Evolutionary conservation across 2,888 invertebrate species (phyloP).

Genomic region (Macrophya annulata): DNA sequence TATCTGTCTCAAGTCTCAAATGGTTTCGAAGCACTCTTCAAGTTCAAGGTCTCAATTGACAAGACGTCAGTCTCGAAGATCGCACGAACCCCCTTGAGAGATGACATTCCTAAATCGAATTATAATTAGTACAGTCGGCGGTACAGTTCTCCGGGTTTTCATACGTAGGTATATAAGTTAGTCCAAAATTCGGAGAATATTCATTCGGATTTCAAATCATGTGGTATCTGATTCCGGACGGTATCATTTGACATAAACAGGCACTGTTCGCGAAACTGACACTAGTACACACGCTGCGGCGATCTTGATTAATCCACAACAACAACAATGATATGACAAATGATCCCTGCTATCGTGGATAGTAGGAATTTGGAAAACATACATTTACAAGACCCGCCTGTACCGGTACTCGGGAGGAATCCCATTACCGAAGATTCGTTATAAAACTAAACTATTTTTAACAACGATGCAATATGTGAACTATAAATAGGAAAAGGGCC

Average conservation of each 20-base stretch:
- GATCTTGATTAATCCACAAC: not conserved
- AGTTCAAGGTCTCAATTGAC: slow-evolving; percentile 23
- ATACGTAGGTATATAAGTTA: not conserved
- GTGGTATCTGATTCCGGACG: slow-evolving; percentile 2
- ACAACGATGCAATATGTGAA: not conserved
- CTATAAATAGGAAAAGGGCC: slow-evolving; percentile 25
- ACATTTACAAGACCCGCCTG: not conserved
- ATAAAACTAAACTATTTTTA: not conserved
- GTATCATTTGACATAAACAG: not conserved
- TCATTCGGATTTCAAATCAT: not conserved
- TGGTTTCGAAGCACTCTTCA: not conserved
- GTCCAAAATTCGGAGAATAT: not conserved
- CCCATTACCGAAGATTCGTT: not conserved
- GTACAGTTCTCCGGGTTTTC: slow-evolving; percentile 19
- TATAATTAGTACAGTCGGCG: not conserved
- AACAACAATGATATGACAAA: slow-evolving; percentile 5
- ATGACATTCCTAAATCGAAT: not conserved
- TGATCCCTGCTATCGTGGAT: not conserved
- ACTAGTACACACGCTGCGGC: not conserved
- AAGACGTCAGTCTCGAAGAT: not conserved
- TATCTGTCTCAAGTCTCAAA: not conserved
- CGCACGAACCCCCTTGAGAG: not conserved
- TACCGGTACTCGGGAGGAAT: not conserved
- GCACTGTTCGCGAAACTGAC: not conserved
- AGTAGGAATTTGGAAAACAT: not conserved